Percentiles rank a stretch among this genome's conserved stretches.
Evolutionary conservation across 2,888 invertebrate species (phyloP).

Genomic region (Liodrosophila aerea): DNA sequence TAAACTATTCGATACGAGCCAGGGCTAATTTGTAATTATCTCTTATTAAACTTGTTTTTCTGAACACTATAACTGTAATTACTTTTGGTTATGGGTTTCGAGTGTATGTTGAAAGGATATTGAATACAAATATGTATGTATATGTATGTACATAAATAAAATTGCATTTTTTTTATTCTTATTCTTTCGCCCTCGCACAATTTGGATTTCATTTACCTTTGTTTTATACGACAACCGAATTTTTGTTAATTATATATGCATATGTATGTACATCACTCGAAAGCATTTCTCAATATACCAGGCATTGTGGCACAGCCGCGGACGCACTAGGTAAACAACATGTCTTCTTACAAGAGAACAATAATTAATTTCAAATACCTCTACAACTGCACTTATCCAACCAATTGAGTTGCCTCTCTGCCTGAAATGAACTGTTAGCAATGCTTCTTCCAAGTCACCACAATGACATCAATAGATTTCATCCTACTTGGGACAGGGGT

Average conservation of each 20-base stretch:
- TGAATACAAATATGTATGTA: too few species aligned
- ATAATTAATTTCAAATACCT: conserved; percentile 20
- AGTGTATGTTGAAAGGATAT: too few species aligned
- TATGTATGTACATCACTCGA: conserved; percentile 19
- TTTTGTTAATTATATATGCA: neutral
- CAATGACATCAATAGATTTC: too few species aligned
- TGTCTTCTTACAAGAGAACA: conserved; percentile 17
- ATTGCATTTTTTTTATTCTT: conserved; percentile 48
- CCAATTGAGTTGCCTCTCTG: conserved; percentile 27
- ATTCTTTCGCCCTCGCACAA: conserved; percentile 30
- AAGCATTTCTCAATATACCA: conserved; percentile 81
- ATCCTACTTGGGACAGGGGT: too few species aligned
- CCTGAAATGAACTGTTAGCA: conserved; percentile 11
- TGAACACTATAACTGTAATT: too few species aligned
- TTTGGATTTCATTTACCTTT: conserved; percentile 35
- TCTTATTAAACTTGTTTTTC: too few species aligned
- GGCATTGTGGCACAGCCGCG: conserved; percentile 80
- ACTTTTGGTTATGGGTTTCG: too few species aligned
- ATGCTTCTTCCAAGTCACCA: neutral
- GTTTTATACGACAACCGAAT: conserved; percentile 9
- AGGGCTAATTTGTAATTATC: too few species aligned
- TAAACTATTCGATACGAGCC: conserved; percentile 44
- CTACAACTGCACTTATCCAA: conserved; percentile 52
- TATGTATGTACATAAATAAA: conserved; percentile 4
- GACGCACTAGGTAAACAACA: conserved; percentile 79